These are phyloP conservation scores for Prionace glauca DNA, from an alignment of 2,797 vertebrate genomes.

Conservation along the genomic window DNA sequence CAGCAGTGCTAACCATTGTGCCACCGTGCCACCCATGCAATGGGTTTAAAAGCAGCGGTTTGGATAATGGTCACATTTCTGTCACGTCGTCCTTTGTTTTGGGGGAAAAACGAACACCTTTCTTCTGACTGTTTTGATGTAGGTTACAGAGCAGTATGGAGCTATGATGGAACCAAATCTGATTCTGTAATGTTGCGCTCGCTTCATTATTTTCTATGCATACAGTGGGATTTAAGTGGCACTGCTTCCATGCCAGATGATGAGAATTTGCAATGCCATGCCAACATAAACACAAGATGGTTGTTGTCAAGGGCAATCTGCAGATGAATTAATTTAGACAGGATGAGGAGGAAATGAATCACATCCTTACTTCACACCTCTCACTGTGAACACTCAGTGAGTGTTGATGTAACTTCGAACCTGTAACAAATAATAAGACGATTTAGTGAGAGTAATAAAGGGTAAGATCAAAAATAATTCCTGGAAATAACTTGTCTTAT, in stretches of 20 bases:
- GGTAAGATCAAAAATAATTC: not conserved
- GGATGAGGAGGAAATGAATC: constrained; percentile 5
- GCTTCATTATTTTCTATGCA: not conserved
- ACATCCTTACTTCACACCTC: not conserved
- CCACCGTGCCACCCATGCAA: no score
- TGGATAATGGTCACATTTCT: not conserved
- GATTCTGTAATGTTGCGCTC: not conserved
- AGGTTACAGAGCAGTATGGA: not conserved
- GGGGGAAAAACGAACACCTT: not conserved
- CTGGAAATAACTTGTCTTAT: constrained; percentile 5
- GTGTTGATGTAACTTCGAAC: not conserved
- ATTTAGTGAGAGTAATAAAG: not conserved
- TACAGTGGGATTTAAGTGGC: not conserved
- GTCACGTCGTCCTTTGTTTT: not conserved
- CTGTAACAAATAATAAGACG: constrained; percentile 4
- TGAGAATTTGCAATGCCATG: not conserved
- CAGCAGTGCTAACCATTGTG: no score
- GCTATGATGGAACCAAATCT: not conserved
- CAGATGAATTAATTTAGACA: constrained; percentile 26
- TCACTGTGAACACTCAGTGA: constrained; percentile 15
- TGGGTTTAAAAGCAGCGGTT: not conserved
- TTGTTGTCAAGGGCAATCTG: constrained; percentile 22
- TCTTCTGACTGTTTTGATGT: not conserved
- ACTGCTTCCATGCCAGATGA: not conserved
- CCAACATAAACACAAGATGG: constrained; percentile 19